phyloP scores from a whole-genome alignment of 1,140 invertebrate genomes.

The Chelonus insularis region DNA sequence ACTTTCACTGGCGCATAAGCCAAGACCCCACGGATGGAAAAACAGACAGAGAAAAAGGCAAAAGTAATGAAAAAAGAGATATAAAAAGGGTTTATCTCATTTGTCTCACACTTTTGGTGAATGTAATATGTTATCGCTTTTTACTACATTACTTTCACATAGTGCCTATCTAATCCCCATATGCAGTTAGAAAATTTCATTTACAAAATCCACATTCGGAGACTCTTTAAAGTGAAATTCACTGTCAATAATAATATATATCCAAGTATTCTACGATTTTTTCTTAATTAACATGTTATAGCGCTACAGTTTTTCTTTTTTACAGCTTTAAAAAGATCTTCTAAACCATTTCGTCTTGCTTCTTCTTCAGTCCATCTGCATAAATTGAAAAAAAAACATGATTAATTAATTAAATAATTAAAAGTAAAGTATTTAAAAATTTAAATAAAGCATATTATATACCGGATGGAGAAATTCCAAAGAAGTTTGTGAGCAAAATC shows the following conservation, averaged over 20 bases:
- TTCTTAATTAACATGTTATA: slow-evolving; percentile 31
- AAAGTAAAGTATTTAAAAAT: slow-evolving; percentile 15
- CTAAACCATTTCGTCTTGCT: slow-evolving; percentile 42
- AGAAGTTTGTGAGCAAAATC: slow-evolving; percentile 44
- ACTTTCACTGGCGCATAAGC: slow-evolving; percentile 32
- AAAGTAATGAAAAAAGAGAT: slow-evolving; percentile 8
- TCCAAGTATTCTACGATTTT: neutral
- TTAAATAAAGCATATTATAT: slow-evolving; percentile 23
- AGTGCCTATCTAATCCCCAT: neutral
- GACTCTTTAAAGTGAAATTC: neutral
- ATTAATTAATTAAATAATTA: neutral
- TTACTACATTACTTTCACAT: slow-evolving; percentile 15
- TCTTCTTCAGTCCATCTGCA: slow-evolving; percentile 40
- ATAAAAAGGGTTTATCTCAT: slow-evolving; percentile 15
- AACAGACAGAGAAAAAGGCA: slow-evolving; percentile 5
- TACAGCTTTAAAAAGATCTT: slow-evolving; percentile 46
- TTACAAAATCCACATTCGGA: slow-evolving; percentile 17
- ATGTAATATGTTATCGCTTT: slow-evolving; percentile 6
- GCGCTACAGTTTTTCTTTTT: slow-evolving; percentile 45
- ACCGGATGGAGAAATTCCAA: slow-evolving; percentile 49
- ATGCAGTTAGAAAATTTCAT: slow-evolving; percentile 3
- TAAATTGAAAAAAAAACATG: slow-evolving; percentile 15
- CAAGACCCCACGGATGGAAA: slow-evolving; percentile 13
- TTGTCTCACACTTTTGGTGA: slow-evolving; percentile 13
- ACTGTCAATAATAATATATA: slow-evolving; percentile 4